These are phyloP conservation scores for Alca torda DNA, from an alignment of 2,797 vertebrate species.

Conservation along the genomic window DNA sequence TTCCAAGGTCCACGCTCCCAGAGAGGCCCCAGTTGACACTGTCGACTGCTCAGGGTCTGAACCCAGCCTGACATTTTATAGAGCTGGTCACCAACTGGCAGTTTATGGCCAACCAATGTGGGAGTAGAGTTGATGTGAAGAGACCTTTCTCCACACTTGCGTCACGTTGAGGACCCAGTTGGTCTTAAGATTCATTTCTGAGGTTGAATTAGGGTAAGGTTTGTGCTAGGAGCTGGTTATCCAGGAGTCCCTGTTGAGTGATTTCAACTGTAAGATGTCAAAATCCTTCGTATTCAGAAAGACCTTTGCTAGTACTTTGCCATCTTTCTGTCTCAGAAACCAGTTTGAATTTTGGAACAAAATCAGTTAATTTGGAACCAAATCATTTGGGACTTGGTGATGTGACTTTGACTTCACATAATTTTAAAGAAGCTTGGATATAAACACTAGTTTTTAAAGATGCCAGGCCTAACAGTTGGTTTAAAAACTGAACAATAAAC, in stretches of 20 bases:
- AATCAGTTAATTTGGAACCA: not conserved
- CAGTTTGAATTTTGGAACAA: not conserved
- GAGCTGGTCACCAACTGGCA: not conserved
- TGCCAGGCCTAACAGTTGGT: not conserved
- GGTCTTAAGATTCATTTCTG: not conserved
- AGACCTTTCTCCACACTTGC: not conserved
- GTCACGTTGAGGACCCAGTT: not conserved
- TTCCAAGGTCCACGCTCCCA: not conserved
- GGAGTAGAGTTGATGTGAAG: not conserved
- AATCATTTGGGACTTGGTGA: not conserved
- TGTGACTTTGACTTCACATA: not conserved
- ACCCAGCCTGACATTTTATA: not conserved
- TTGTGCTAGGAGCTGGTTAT: not conserved
- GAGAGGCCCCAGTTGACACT: not conserved
- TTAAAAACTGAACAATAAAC: slow-evolving; percentile 42
- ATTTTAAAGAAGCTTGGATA: not conserved
- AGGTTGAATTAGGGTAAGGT: not conserved
- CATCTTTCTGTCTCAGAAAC: not conserved
- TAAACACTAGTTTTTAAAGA: not conserved
- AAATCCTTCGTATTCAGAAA: not conserved
- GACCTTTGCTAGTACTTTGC: not conserved
- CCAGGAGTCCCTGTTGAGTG: not conserved
- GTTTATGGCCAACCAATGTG: not conserved
- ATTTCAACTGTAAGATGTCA: not conserved
- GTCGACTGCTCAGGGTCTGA: not conserved